Evolutionary conservation across 2,888 invertebrate species (phyloP), one percentile per base, ranked within the genome.

Genomic region (Baccha elongata): DNA sequence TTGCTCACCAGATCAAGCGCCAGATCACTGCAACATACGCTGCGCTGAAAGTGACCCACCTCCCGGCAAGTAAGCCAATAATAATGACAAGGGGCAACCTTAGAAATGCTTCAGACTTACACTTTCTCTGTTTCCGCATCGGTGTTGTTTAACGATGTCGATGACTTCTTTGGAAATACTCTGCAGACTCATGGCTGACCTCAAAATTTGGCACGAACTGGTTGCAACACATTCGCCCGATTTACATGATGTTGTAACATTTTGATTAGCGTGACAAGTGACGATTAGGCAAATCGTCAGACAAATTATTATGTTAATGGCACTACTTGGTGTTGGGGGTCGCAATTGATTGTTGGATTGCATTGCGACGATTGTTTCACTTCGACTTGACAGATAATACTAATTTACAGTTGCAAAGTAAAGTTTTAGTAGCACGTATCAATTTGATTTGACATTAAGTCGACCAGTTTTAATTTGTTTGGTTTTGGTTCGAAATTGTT

Each of bases 11-110:
- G 68, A 37, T 83, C 78, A 11, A 62, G 64, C 10, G 68, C 83
- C 55, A 83, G 58, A 58, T 83, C 83, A 11, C 62, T 78, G 68
- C 83, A 83, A 11, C 83, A 83, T 2, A 83, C 55, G 40, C 72
- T 65, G 32, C 52, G 23, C 83, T 83, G 32, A 35, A 62, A 73
- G 50, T 42, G 37, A 53, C 44, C 21, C 40, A 58, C 40, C 15
- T n/a, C n/a, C 58, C 23, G 15, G 5, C 15, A 55, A 40, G 32
- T 72, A 55, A 58, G 69, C 60, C 60, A 60, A 60, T 60, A n/a
- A n/a, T n/a, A n/a, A 52, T 32, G 35, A 19, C 26, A 48, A 29
- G 32, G n/a, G 72, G 81, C 76, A 81, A 53, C 81, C 81, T 67
- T 76, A 83, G 75, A 26, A 81, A 58, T 67, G 76, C 60, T 58